A percentile compares a stretch with the other conserved stretches of the same genome.
phyloP scores from a whole-genome alignment of 2,113 vertebrate genomes.

The Saccopteryx leptura region DNA sequence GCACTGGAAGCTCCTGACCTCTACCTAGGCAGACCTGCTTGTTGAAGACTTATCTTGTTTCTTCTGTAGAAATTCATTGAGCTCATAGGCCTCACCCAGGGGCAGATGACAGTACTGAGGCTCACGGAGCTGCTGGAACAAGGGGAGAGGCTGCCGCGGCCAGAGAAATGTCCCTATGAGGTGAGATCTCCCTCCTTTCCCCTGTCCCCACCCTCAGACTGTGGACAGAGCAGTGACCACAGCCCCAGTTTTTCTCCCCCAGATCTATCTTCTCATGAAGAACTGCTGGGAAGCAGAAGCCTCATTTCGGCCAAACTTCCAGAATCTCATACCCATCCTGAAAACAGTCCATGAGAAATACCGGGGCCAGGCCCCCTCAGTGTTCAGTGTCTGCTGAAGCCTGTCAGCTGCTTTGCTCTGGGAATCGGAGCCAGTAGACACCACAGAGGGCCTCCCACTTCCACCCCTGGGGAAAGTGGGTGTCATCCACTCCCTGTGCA shows the following conservation, averaged over 20 bases:
- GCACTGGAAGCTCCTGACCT: too few species aligned
- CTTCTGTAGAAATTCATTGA: slow-evolving; percentile 91
- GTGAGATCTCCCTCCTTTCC: slow-evolving; percentile 81
- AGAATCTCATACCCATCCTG: slow-evolving; percentile 89
- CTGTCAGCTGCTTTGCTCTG: fast-evolving
- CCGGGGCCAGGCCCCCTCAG: slow-evolving; percentile 79
- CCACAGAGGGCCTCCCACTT: background rate
- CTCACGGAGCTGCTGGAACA: slow-evolving; percentile 92
- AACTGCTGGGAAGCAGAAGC: slow-evolving; percentile 93
- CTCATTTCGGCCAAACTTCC: slow-evolving; percentile 90
- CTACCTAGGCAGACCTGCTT: background rate
- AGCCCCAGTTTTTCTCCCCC: background rate
- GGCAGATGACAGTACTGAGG: slow-evolving; percentile 91
- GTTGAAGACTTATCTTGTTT: slow-evolving; percentile 15
- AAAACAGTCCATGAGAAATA: slow-evolving; percentile 83
- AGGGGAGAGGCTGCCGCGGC: slow-evolving; percentile 89
- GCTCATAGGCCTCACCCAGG: slow-evolving; percentile 89
- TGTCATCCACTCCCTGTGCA: too few species aligned
- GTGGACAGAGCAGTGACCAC: too few species aligned
- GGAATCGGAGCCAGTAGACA: background rate
- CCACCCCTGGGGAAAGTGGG: fast-evolving
- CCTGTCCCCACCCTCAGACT: fast-evolving
- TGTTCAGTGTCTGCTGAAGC: slow-evolving; percentile 86
- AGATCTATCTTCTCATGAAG: slow-evolving; percentile 91
- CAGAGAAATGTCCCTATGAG: slow-evolving; percentile 92